phyloP scores from a whole-genome alignment of 2,888 invertebrate genomes.

The Philaethria dido region DNA sequence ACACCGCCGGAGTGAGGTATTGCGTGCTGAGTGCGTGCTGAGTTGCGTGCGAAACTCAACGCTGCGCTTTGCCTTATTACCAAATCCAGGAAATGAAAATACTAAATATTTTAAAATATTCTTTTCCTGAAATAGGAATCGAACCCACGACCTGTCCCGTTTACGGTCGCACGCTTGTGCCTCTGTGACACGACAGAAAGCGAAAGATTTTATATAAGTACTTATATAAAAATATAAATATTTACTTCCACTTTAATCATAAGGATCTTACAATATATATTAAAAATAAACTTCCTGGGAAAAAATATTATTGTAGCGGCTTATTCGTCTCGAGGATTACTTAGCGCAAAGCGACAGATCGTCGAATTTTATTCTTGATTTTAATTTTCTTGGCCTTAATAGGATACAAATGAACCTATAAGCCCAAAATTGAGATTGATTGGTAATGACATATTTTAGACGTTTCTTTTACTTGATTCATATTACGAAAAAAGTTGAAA shows the following conservation, averaged over 20 bases:
- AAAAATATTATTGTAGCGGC: neutral
- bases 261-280: neutral
- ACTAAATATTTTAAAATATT: no score
- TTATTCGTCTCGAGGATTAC: conserved; percentile 5
- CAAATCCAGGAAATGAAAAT: no score
- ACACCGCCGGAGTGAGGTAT: no score
- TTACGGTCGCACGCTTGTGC: no score
- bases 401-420: conserved; percentile 14
- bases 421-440: conserved; percentile 12
- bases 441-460: neutral
- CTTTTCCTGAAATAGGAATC: no score
- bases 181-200: no score
- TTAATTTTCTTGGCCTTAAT: neutral
- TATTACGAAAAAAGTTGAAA: neutral
- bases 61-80: no score
- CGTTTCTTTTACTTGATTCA: neutral
- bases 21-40: no score
- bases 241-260: neutral
- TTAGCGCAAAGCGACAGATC: conserved; percentile 1
- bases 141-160: no score
- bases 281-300: neutral
- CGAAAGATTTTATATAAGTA: no score
- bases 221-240: neutral
- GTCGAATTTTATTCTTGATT: neutral
- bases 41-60: no score